phyloP scores from a whole-genome alignment of 2,113 vertebrate species.

The Dicaeum eximium region DNA sequence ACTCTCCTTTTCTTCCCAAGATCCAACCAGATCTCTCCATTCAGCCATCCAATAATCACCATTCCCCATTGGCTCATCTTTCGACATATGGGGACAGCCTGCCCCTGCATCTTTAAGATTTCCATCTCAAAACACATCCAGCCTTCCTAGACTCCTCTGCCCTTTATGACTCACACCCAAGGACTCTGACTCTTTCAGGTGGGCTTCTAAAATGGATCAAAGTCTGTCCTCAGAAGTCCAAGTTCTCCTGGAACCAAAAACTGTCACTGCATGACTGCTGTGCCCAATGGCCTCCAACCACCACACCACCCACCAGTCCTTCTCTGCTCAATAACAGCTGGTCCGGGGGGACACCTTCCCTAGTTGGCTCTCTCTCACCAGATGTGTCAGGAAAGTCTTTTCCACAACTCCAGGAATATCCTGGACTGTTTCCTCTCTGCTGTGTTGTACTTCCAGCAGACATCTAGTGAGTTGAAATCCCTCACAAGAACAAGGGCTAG shows the following conservation, averaged over 20 bases:
- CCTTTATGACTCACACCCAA: not conserved
- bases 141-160: not conserved
- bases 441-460: not conserved
- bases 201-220: not conserved
- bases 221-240: not conserved
- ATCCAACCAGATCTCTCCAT: not conserved
- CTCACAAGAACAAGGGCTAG: not conserved
- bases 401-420: not conserved
- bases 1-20: not conserved
- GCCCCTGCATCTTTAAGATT: not conserved
- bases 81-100: not conserved
- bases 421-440: not conserved
- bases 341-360: not conserved
- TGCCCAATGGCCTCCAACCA: not conserved
- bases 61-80: rapidly evolving
- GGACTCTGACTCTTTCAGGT: not conserved
- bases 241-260: not conserved
- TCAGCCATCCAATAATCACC: not conserved
- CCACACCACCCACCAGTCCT: not conserved
- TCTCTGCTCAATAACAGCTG: not conserved
- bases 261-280: not conserved
- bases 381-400: rapidly evolving
- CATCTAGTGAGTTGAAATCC: not conserved
- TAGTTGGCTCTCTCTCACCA: not conserved
- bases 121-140: not conserved